These are phyloP conservation scores for Florisuga fusca DNA, from an alignment of 2,797 vertebrate species.

Conservation along the genomic window DNA sequence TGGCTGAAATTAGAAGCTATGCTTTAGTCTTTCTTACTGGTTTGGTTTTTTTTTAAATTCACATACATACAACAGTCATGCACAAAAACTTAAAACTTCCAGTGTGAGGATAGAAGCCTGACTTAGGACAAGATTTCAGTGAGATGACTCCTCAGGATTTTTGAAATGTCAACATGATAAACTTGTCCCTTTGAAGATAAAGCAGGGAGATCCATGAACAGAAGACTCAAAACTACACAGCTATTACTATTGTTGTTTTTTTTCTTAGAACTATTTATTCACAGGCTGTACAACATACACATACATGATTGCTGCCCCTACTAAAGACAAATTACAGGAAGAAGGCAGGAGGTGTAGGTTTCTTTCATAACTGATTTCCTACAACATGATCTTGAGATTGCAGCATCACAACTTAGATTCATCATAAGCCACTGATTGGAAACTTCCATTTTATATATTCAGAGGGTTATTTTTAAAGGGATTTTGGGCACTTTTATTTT, in stretches of 20 bases:
- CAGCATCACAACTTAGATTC: background rate
- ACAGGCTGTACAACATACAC: background rate
- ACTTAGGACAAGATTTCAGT: background rate
- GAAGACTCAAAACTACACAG: background rate
- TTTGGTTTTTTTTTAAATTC: background rate
- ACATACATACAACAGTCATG: fast-evolving
- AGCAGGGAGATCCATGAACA: background rate
- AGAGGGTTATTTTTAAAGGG: background rate
- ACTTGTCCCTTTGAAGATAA: background rate
- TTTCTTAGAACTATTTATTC: background rate
- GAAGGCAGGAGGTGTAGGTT: background rate
- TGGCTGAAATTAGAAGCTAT: background rate
- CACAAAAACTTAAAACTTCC: background rate
- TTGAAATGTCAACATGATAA: background rate
- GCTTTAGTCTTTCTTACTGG: background rate
- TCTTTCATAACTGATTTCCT: background rate
- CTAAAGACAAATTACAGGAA: background rate
- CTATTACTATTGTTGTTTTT: fast-evolving
- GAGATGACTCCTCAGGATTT: background rate
- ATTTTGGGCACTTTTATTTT: background rate
- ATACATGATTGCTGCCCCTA: background rate
- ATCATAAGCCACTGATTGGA: background rate
- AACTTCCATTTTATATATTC: background rate
- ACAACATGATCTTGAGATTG: background rate
- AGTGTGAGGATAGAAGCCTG: background rate